A percentile compares a stretch with the other conserved stretches of the same genome.
Evolutionary conservation across 2,113 vertebrate genomes (phyloP).

Genomic region (Eubucco bourcierii): DNA sequence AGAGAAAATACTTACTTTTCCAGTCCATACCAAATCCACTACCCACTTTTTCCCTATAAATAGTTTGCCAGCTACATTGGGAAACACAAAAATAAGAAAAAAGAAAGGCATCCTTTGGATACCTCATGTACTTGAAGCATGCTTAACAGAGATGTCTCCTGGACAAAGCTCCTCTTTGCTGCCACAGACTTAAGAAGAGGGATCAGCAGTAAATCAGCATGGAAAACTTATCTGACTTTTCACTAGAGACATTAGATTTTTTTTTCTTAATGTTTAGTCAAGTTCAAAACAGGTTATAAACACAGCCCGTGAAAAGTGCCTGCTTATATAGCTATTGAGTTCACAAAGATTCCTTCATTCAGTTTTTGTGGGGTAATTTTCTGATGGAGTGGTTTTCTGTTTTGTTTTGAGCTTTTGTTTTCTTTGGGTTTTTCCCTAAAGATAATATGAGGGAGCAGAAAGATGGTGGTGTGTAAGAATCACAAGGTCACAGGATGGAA

Average conservation of each 20-base stretch:
- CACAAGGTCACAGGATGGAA: too few species aligned
- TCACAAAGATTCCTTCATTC: not conserved
- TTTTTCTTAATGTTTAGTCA: not conserved
- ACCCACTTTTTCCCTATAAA: not conserved
- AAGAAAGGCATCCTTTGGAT: not conserved
- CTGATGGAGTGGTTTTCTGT: too few species aligned
- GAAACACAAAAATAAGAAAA: not conserved
- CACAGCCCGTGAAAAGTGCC: rapidly evolving
- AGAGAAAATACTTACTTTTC: not conserved
- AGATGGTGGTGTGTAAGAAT: not conserved
- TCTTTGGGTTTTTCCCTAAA: not conserved
- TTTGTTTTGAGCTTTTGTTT: not conserved
- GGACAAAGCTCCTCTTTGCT: not conserved
- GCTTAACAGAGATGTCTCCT: not conserved
- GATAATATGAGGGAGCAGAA: not conserved
- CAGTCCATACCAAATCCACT: not conserved
- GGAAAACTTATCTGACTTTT: not conserved
- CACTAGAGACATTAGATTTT: not conserved
- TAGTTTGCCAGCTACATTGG: not conserved
- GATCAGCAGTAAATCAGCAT: not conserved
- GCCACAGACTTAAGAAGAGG: not conserved
- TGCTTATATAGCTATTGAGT: not conserved
- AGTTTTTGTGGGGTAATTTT: not conserved
- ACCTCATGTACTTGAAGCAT: not conserved
- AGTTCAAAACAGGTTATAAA: not conserved